phyloP scores from a whole-genome alignment of 2,113 vertebrate genomes.

The Catharus fuscescens region DNA sequence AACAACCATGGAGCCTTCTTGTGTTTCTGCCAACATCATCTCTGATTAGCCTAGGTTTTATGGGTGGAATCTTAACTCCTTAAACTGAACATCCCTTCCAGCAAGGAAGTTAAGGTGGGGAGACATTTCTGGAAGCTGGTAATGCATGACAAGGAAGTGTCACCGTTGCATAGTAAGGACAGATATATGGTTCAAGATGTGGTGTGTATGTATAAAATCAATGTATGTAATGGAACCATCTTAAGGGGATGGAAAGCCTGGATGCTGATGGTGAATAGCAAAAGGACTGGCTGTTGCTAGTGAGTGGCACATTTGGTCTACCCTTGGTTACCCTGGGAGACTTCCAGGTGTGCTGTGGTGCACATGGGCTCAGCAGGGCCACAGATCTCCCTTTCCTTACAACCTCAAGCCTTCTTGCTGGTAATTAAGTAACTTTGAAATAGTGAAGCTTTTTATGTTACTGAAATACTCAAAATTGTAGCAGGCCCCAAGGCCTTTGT shows the following conservation, averaged over 20 bases:
- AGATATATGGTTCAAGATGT: background rate
- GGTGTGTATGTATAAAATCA: background rate
- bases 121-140: background rate
- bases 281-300: background rate
- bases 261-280: background rate
- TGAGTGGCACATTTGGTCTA: background rate
- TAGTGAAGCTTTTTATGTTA: background rate
- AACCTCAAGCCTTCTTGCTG: background rate
- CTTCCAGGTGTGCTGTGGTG: background rate
- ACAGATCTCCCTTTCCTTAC: background rate
- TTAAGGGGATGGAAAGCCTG: background rate
- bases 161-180: background rate
- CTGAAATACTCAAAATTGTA: background rate
- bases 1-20: background rate
- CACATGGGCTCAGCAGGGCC: background rate
- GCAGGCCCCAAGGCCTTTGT: background rate
- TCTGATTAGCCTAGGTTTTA: background rate
- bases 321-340: background rate
- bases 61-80: background rate
- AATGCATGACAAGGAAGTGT: fast-evolving
- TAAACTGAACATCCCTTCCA: background rate
- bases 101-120: background rate
- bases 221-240: fast-evolving
- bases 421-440: background rate
- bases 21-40: background rate